Percentiles rank a stretch among this genome's conserved stretches.
Conservation (phyloP, 2,797 vertebrate species). For the Myripristis jacobus region DNA sequence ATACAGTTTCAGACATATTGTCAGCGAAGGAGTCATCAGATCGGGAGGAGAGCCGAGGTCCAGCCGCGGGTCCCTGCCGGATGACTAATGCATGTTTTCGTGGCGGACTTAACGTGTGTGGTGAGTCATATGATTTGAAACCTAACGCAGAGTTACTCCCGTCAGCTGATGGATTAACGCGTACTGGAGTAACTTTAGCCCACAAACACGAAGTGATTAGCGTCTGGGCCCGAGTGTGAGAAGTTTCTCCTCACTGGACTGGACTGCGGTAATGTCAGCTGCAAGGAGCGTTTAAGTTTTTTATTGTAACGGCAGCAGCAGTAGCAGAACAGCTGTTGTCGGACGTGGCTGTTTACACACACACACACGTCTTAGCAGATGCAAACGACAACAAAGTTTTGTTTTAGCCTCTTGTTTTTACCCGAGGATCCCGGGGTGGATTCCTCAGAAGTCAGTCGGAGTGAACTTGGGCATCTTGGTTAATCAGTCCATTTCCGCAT, state of each 20-base stretch:
- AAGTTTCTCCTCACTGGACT: conserved; percentile 39
- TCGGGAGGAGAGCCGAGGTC: conserved; percentile 26
- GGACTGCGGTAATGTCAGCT: conserved; percentile 16
- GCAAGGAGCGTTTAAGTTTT: background rate
- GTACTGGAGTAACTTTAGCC: conserved; percentile 35
- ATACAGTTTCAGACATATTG: conserved; percentile 63
- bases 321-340: background rate
- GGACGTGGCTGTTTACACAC: conserved; percentile 4
- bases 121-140: conserved; percentile 55
- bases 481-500: conserved; percentile 2
- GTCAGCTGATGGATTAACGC: conserved; percentile 44
- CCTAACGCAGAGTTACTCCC: background rate
- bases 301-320: background rate
- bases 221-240: conserved; percentile 33
- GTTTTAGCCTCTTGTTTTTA: background rate
- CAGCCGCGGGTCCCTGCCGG: conserved; percentile 28
- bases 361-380: background rate
- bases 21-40: conserved; percentile 54
- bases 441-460: background rate
- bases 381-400: conserved; percentile 7
- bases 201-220: conserved; percentile 12
- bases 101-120: conserved; percentile 42
- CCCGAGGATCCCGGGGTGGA: background rate
- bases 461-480: conserved; percentile 30
- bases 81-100: conserved; percentile 54